Base-by-base conservation (phyloP, 2,888 invertebrate species). In the Chorisops tibialis region DNA sequence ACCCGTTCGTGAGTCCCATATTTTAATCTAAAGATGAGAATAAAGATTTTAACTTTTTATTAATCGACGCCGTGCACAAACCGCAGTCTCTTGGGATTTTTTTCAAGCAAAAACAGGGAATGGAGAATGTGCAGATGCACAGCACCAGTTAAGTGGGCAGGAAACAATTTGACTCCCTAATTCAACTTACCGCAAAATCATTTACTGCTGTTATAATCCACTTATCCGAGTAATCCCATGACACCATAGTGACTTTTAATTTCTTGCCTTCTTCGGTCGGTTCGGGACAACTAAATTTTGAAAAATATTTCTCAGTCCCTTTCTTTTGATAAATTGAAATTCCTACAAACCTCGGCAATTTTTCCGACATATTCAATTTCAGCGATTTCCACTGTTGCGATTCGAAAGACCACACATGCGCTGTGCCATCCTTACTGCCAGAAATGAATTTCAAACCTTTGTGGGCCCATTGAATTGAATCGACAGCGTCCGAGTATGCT, bases 401-500 rank as follows among this genome's bases (percentile, higher is more conserved):
- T 77, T 93, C 89, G 74, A 92, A 91, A 68, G 88, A 84, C 96
- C 97, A 98, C 61, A 98, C 86, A 67, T 92, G 87, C 0, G 96
- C 96, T 1, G 89, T 90, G 16, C 98, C 98, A 80, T 98, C 98
- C 74, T 94, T 94, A 70, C 93, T 92, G 9, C 97, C 98, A 16
- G 94, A 96, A 63, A 96, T 87, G 78, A 99, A 96, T 65, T 88
- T 83, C 59, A 95, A 82, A 0, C 92, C 91, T 43, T 82, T 81
- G 77, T 96, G 93, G 41, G 95, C 90, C 93, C 98, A 99, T 70
- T 93, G 91, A 58, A 99, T 89, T 60, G 94, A 94, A 80, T 99
- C 97, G 22, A 98, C 96, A 1, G 93, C 87, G 78, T 97, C 97
- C 1, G 76, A 75, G 59, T 78, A 78, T 1, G 82, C 80, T 67